Evolutionary conservation across 1,140 invertebrate species (phyloP), one percentile per base, ranked within the genome.

Genomic region (Diploscapter pachys): DNA sequence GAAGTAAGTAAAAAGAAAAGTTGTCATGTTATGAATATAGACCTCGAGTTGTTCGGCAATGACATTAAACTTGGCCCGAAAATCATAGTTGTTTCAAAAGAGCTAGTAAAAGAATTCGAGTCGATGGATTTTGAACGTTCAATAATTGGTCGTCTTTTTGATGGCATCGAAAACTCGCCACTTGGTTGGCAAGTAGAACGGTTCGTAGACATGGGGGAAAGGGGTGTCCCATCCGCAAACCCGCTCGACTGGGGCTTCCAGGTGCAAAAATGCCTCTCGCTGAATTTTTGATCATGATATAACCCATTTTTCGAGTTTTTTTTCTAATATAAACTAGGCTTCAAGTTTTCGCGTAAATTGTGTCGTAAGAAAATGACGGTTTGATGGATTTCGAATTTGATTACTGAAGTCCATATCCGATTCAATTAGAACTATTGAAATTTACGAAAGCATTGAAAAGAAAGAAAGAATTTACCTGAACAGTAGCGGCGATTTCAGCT

Each of bases 151-250:
- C 4, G 93, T 83, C 78, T 92, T 90, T 77, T 91, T 90, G 3
- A 98, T 86, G 8, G 91, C 92, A 71, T 93, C 90, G 66, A 94
- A 89, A 85, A 93, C 95, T 67, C 93, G 89, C 91, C 93, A 96
- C 85, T 94, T 95, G 82, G 93, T 91, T 4, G 96, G 96, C 72
- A 99, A 85, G 87, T 98, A 98, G 87, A 98, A 95, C 0, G 92
- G 91, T 86, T 99, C 96, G 87, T 92, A 96, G 3, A 97, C 89
- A 87, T 95, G 93, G 5, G 96, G 93, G 88, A 99, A 98, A 3
- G 96, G 96, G 4, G 94, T 94, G 88, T 99, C 96, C 89, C 93
- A 96, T n/a, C 96, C 96, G 63, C 93, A 91, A 3, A 97, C 92
- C 83, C 96, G 89, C 64, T 89, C 87, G 11, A 99, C 89, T 0